Base-by-base conservation (phyloP, 2,797 vertebrate species). In the Coregonus suidteri region DNA sequence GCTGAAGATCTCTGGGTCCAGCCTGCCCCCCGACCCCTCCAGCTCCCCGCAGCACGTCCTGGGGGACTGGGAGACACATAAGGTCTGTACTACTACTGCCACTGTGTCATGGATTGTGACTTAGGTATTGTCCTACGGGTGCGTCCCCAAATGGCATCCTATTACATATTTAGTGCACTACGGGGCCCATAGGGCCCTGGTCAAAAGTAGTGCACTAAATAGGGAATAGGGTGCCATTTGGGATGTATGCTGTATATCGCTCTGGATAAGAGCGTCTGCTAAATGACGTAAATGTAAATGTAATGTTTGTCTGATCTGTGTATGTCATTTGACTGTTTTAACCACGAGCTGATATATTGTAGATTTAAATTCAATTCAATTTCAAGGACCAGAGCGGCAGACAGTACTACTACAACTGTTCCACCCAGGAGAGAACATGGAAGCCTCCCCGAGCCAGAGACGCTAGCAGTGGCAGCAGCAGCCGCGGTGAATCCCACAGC, bases 51-150 rank as follows among this genome's bases (percentile, higher is more conserved):
- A 98, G 75, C 96, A 98, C 89, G 90, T 96, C 80, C 94, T 95
- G 82, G 97, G 97, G 11, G 97, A 99, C 89, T 99, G 98, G 98
- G 97, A 99, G 93, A 98, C 97, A 25, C 97, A 99, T 92, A 97
- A 96, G n/a, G 56, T 59, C 56, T 59, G 56, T 59, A 59, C 56
- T 59, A 1, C 41, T 18, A 6, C 56, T n/a, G 25, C 25, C 25
- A 25, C 25, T 25, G 25, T 25, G 6, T 59, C 56, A 59, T 59
- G 16, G 2, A 47, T 47, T 47, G 41, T 47, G 11, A 0, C 41
- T 47, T 47, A 5, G 14, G 1, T 56, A 15, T 15, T 1, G 18
- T 59, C 16, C n/a, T 59, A n/a, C 1, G 16, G 0, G 0, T 4
- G 20, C 30, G 11, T 66, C 14, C 20, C 14, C n/a, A 13, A 66